Percentiles rank a stretch among this genome's conserved stretches.
Evolutionary conservation across 2,113 vertebrate species (phyloP).

Genomic region (Promerops cafer): DNA sequence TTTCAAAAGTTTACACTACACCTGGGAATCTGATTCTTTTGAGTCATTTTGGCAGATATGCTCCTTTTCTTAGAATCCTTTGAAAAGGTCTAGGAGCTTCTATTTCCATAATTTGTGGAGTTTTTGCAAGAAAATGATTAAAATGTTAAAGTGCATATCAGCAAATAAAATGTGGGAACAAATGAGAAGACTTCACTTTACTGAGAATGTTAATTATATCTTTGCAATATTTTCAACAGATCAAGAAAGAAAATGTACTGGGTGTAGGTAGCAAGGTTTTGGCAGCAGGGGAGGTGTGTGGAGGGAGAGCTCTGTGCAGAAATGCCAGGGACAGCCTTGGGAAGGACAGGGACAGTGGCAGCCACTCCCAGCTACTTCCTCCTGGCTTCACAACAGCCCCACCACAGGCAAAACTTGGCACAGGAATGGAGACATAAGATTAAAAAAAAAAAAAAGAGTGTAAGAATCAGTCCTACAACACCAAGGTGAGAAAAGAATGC

Average conservation of each 20-base stretch:
- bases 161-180: background rate
- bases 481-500: background rate
- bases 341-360: background rate
- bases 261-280: background rate
- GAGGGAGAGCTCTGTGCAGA: background rate
- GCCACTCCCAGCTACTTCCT: background rate
- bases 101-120: background rate
- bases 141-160: background rate
- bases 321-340: background rate
- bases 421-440: accelerated
- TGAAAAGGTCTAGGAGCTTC: background rate
- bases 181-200: background rate
- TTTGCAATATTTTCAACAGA: background rate
- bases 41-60: background rate
- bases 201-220: background rate
- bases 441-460: accelerated
- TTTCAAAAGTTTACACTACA: background rate
- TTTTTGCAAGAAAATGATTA: background rate
- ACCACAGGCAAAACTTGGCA: background rate
- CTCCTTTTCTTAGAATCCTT: background rate
- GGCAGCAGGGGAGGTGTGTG: background rate
- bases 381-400: background rate
- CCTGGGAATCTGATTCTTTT: background rate
- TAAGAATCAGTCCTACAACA: background rate
- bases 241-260: background rate